Conservation (phyloP, 2,888 invertebrate species). For the Drepanosiphum platanoidis region DNA sequence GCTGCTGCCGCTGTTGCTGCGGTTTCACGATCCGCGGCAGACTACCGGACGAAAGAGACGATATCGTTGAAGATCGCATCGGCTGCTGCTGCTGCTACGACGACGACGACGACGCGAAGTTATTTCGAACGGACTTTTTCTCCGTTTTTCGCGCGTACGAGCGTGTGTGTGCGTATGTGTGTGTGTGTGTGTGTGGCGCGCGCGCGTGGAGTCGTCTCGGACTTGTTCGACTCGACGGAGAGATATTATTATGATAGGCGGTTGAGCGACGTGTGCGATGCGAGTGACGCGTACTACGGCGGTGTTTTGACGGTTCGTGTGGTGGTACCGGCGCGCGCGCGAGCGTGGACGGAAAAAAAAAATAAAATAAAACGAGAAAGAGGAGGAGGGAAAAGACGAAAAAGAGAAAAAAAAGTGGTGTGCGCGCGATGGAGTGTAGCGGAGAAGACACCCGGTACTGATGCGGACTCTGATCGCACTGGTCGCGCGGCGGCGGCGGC, state of each 20-base stretch:
- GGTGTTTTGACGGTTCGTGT: too few species aligned
- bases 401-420: conserved; percentile 46
- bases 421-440: conserved; percentile 41
- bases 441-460: conserved; percentile 60
- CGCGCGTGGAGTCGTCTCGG: too few species aligned
- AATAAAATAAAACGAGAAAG: conserved; percentile 12
- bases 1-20: background rate
- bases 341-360: conserved; percentile 29
- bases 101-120: background rate
- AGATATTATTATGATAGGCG: background rate
- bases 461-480: conserved; percentile 61
- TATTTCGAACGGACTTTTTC: too few species aligned
- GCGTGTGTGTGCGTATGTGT: too few species aligned
- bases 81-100: background rate
- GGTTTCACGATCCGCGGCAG: conserved; percentile 3
- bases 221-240: too few species aligned
- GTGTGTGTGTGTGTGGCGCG: too few species aligned
- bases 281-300: too few species aligned
- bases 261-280: too few species aligned
- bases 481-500: conserved; percentile 18
- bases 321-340: background rate
- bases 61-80: too few species aligned
- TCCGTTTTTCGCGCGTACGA: background rate
- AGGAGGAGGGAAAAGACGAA: conserved; percentile 19
- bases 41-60: conserved; percentile 50